Percentiles rank a stretch among this genome's conserved stretches.
Evolutionary conservation across 92 coral and sea anemone species (phyloP).

Genomic region (Epizoanthus rinbou): DNA sequence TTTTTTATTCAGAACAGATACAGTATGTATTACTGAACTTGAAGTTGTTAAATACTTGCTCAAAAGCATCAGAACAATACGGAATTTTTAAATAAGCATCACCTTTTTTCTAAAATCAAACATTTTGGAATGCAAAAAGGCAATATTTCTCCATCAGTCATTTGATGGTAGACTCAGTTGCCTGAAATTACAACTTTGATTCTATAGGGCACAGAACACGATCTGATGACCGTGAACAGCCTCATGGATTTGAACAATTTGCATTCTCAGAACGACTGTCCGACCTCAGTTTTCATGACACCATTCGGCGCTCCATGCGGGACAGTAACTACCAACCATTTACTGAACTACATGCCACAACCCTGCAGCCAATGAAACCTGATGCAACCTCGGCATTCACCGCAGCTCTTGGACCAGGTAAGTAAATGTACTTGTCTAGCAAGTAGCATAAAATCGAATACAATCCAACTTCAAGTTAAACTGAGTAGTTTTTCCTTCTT

Average conservation of each 20-base stretch:
- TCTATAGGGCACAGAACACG: slow-evolving; percentile 97
- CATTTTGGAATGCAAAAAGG: neutral
- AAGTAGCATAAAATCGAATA: no score
- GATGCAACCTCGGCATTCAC: slow-evolving; percentile 91
- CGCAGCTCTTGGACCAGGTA: slow-evolving; percentile 81
- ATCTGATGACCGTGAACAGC: slow-evolving; percentile 94
- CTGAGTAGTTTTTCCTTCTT: neutral
- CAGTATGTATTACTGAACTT: neutral
- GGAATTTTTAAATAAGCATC: neutral
- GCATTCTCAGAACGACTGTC: slow-evolving; percentile 89
- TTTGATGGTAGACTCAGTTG: slow-evolving; percentile 22
- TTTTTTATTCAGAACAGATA: neutral
- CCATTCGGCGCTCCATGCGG: slow-evolving; percentile 81
- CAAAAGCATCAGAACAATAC: neutral
- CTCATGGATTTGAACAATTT: slow-evolving; percentile 91
- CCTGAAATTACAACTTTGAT: slow-evolving; percentile 45
- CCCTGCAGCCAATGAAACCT: slow-evolving; percentile 86
- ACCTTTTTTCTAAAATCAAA: slow-evolving; percentile 17
- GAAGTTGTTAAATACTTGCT: neutral
- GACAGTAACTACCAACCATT: slow-evolving; percentile 86
- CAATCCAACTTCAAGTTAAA: no score
- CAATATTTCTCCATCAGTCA: slow-evolving; percentile 11
- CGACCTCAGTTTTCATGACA: slow-evolving; percentile 80
- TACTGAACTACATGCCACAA: slow-evolving; percentile 88
- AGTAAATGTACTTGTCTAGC: slow-evolving; percentile 9